phyloP scores from a whole-genome alignment of 2,888 invertebrate genomes.

The Sphaerophoria rueppellii region DNA sequence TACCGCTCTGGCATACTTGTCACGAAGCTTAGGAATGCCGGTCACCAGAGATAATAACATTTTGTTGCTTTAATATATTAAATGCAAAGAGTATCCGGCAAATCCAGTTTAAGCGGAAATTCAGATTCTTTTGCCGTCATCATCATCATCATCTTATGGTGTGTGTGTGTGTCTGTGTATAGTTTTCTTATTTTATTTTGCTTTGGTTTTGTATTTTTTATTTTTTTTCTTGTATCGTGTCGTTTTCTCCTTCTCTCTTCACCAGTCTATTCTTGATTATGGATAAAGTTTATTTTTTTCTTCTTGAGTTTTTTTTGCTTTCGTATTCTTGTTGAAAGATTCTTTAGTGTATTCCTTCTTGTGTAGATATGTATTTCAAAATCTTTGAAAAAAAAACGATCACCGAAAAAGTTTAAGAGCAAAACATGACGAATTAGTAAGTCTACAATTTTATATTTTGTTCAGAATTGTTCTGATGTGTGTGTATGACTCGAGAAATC shows the following conservation, averaged over 20 bases:
- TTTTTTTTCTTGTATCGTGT: constrained; percentile 22
- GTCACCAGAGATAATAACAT: constrained; percentile 73
- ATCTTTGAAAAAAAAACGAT: constrained; percentile 29
- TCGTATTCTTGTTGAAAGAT: constrained; percentile 7
- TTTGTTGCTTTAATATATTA: constrained; percentile 66
- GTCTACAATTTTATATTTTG: constrained; percentile 42
- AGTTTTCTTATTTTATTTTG: constrained; percentile 31
- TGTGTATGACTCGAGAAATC: constrained; percentile 17
- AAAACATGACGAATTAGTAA: constrained; percentile 51
- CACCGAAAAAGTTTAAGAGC: constrained; percentile 22
- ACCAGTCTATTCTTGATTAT: constrained; percentile 36
- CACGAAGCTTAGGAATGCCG: constrained; percentile 73
- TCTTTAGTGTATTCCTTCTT: constrained; percentile 4
- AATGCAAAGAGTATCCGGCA: constrained; percentile 76
- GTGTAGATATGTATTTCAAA: not conserved
- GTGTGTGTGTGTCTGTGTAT: constrained; percentile 39
- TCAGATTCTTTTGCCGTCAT: constrained; percentile 74
- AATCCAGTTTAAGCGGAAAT: constrained; percentile 78
- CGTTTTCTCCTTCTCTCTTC: constrained; percentile 9
- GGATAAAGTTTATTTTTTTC: constrained; percentile 21
- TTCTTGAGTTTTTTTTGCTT: not conserved
- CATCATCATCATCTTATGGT: constrained; percentile 51
- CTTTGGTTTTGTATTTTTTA: constrained; percentile 41
- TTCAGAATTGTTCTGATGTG: constrained; percentile 11
- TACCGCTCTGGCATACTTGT: constrained; percentile 70